Evolutionary conservation across 2,888 invertebrate genomes (phyloP).

Genomic region (Watsonalla binaria): DNA sequence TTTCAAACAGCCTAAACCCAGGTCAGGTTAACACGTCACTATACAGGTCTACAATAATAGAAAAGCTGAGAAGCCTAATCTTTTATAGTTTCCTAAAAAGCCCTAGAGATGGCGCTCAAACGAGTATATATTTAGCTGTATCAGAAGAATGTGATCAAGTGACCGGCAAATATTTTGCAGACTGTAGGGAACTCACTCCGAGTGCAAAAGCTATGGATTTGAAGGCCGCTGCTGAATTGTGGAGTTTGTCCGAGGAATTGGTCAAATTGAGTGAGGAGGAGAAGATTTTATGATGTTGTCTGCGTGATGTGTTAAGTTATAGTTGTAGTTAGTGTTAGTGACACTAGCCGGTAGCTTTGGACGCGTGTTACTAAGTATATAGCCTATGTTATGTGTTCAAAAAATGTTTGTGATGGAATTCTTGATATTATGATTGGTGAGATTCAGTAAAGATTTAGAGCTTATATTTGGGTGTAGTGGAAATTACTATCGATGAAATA

Average conservation of each 20-base stretch:
- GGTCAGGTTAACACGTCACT: constrained; percentile 90
- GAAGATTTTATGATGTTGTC: constrained; percentile 14
- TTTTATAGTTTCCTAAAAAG: constrained; percentile 86
- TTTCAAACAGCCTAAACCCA: constrained; percentile 90
- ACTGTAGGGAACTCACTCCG: constrained; percentile 83
- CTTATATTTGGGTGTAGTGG: too few relatives aligned
- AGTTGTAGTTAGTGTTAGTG: too few relatives aligned
- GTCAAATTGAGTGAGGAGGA: constrained; percentile 56
- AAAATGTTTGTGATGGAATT: too few relatives aligned
- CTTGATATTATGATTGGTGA: too few relatives aligned
- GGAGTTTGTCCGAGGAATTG: constrained; percentile 79
- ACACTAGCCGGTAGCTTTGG: too few relatives aligned
- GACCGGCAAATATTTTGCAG: constrained; percentile 87
- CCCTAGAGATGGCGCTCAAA: constrained; percentile 88
- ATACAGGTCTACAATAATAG: constrained; percentile 75
- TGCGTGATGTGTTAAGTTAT: too few relatives aligned
- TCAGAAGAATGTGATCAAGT: constrained; percentile 85
- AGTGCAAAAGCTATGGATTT: constrained; percentile 81
- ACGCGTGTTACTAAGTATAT: too few relatives aligned
- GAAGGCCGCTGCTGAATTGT: constrained; percentile 85
- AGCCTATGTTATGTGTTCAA: too few relatives aligned
- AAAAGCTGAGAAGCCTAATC: constrained; percentile 79
- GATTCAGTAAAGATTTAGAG: too few relatives aligned
- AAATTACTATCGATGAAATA: too few relatives aligned
- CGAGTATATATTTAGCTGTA: constrained; percentile 85